Evolutionary conservation across 2,113 vertebrate genomes (phyloP), one percentile per base, ranked within the genome.

Genomic region (Epinephelus fuscoguttatus): DNA sequence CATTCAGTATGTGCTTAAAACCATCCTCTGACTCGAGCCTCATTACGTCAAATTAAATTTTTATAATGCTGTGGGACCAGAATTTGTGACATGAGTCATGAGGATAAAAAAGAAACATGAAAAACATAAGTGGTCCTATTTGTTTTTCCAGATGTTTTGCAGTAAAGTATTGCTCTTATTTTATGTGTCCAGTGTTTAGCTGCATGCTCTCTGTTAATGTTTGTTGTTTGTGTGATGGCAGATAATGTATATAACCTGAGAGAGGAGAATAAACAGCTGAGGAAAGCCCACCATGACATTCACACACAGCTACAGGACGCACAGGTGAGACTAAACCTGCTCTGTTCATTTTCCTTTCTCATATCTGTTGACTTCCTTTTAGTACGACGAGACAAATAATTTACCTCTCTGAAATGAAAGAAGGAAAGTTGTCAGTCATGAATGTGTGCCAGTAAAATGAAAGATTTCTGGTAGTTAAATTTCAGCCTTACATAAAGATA

Each of bases 241-340:
- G 98, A 98, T 67, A 97, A 88, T 9, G 84, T 96, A 14, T 97
- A 97, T 82, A 98, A 99, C 84, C 93, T 99, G 83, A 87, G 95
- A 86, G 98, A 99, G 88, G 98, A 99, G 88, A 99, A 99, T 76
- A 97, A 96, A 59, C 97, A 99, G 27, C 67, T 99, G 75, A 96
- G 98, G 68, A 99, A 97, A 87, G 96, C 98, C 23, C 98, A 99
- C 84, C 98, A 99, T 47, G 97, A 99, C 69, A 96, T 99, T 59
- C 97, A 99, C 69, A 93, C 93, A 1, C 98, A 99, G 94, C 96
- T 99, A 0, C 98, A 99, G 91, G 98, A 99, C 55, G 96, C 97
- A 42, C 97, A 96, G 97, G 98, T 99, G 94, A 95, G 78, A 72
- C 5, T 19, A 56, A 18, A 50, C 14, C 11, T 0, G 12, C 47